Conservation (phyloP, 2,888 invertebrate genomes). For the Trypoxylon attenuatum region DNA sequence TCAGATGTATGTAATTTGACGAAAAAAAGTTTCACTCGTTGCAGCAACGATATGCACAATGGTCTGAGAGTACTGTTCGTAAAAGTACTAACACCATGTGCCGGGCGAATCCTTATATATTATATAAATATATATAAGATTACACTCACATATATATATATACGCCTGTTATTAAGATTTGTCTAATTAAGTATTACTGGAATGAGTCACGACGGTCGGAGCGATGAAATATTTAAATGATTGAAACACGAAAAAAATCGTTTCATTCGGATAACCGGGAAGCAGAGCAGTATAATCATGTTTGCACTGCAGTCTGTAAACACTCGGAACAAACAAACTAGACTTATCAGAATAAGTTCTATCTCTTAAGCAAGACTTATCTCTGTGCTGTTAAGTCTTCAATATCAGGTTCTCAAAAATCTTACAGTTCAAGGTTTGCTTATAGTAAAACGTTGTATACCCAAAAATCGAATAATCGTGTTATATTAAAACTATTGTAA, state of each 20-base stretch:
- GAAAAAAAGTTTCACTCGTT: not conserved
- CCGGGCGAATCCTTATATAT: slow-evolving; percentile 3
- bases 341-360: not conserved
- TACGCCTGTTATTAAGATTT: too few species aligned
- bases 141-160: too few species aligned
- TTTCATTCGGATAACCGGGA: slow-evolving; percentile 1
- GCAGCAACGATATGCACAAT: not conserved
- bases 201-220: too few species aligned
- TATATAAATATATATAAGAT: slow-evolving; percentile 1
- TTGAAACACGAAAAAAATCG: too few species aligned
- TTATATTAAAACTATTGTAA: too few species aligned
- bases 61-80: not conserved
- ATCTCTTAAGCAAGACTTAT: not conserved
- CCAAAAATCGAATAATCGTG: too few species aligned
- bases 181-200: too few species aligned
- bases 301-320: slow-evolving; percentile 5
- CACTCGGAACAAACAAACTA: not conserved
- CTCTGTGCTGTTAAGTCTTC: not conserved
- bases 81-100: not conserved
- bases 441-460: too few species aligned
- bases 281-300: slow-evolving; percentile 7
- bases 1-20: slow-evolving; percentile 9
- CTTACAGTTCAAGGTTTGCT: not conserved
- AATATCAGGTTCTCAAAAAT: not conserved
- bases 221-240: too few species aligned